A percentile compares a stretch with the other conserved stretches of the same genome.
Conservation (phyloP, 2,113 vertebrate species). For the Boulengeromyrus knoepffleri region DNA sequence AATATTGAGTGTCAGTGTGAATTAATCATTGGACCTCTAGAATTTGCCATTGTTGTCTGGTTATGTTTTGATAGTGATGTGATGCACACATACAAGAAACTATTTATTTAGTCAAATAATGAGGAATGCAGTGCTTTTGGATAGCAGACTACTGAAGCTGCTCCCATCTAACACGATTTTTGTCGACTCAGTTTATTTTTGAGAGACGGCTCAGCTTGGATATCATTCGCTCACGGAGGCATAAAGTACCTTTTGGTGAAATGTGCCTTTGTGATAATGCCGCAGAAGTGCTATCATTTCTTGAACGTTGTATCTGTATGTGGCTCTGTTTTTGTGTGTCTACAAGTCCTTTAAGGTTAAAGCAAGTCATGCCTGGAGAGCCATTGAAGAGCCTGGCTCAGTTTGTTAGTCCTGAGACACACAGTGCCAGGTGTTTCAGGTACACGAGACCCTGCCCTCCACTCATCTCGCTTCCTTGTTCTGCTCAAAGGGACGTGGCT, state of each 20-base stretch:
- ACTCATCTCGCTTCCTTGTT: neutral
- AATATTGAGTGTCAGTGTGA: neutral
- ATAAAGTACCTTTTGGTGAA: neutral
- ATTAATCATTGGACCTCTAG: neutral
- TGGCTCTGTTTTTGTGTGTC: neutral
- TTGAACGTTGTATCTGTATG: neutral
- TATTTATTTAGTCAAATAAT: neutral
- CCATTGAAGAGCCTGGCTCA: slow-evolving; percentile 25
- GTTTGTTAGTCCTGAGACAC: neutral
- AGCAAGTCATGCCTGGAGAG: slow-evolving; percentile 25
- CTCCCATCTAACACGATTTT: neutral
- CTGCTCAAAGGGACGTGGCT: neutral
- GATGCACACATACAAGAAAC: neutral
- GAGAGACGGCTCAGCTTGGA: neutral
- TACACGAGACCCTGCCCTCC: neutral
- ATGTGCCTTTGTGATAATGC: neutral
- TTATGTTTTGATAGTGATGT: neutral
- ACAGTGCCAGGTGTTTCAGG: neutral
- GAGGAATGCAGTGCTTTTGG: neutral
- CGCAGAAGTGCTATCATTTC: neutral
- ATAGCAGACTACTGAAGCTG: neutral
- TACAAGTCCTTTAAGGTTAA: slow-evolving; percentile 19
- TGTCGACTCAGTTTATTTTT: neutral
- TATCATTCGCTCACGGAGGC: neutral
- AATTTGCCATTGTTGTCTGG: neutral